A percentile compares a stretch with the other conserved stretches of the same genome.
Conservation (phyloP, 1,140 invertebrate species). For the Andrena cerasifolii region DNA sequence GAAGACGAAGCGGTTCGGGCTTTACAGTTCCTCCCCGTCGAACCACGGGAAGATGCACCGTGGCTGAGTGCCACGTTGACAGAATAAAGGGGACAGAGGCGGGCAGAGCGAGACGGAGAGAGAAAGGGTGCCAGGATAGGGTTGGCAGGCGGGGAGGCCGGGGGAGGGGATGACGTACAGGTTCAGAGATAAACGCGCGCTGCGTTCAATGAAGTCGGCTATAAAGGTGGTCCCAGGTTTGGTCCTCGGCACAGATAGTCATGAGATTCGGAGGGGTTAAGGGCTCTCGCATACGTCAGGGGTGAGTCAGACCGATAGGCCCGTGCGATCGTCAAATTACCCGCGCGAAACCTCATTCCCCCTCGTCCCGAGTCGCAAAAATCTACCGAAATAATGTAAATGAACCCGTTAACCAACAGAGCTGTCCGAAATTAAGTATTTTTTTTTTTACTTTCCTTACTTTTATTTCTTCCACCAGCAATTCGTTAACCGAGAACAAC, state of each 20-base stretch:
- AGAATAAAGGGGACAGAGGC: conserved; percentile 27
- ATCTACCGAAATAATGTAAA: not conserved
- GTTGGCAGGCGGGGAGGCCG: conserved; percentile 52
- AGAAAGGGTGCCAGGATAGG: conserved; percentile 51
- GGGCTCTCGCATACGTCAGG: conserved; percentile 24
- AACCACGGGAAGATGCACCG: conserved; percentile 36
- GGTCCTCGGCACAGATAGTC: conserved; percentile 42
- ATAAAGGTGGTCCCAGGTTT: conserved; percentile 67
- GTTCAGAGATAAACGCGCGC: conserved; percentile 71
- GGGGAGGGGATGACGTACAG: conserved; percentile 69
- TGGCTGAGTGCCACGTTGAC: conserved; percentile 34
- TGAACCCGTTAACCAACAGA: too few species aligned
- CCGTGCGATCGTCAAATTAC: conserved; percentile 8
- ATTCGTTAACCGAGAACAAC: too few species aligned
- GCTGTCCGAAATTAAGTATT: too few species aligned
- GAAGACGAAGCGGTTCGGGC: conserved; percentile 57
- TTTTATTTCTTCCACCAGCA: not conserved
- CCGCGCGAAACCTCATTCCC: not conserved
- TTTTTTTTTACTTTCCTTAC: too few species aligned
- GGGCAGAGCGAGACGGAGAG: not conserved
- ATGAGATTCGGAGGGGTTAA: conserved; percentile 27
- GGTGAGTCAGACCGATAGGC: conserved; percentile 41
- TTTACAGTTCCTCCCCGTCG: conserved; percentile 47
- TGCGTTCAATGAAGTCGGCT: conserved; percentile 74
- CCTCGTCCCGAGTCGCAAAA: too few species aligned